Percentiles rank a stretch among this genome's conserved stretches.
These are phyloP conservation scores for Neoaliturus tenellus DNA, from an alignment of 2,888 invertebrate species.

Conservation along the genomic window DNA sequence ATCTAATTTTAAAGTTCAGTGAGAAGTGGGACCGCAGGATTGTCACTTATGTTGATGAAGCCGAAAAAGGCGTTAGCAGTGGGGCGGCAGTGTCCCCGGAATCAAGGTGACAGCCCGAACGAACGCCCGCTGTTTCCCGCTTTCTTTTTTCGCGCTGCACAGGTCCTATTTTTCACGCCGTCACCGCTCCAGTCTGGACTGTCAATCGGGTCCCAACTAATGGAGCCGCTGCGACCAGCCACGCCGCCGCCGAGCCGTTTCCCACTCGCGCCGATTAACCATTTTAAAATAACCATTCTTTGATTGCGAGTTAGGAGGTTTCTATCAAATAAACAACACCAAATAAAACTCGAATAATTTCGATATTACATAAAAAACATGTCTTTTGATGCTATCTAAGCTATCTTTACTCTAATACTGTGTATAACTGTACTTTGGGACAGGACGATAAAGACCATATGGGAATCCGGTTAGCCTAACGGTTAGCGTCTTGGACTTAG, in stretches of 20 bases:
- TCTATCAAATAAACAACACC: too few relatives aligned
- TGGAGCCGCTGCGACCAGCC: neutral
- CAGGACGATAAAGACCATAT: too few relatives aligned
- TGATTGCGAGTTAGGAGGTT: too few relatives aligned
- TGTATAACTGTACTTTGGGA: too few relatives aligned
- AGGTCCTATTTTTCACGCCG: constrained; percentile 56
- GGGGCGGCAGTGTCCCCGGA: neutral
- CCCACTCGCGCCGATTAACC: too few relatives aligned
- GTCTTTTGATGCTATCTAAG: too few relatives aligned
- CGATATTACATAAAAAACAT: too few relatives aligned
- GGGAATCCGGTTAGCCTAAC: too few relatives aligned
- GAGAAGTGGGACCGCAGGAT: neutral
- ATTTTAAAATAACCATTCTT: too few relatives aligned
- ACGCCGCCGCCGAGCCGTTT: neutral
- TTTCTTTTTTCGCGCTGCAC: constrained; percentile 53
- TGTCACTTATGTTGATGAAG: constrained; percentile 42
- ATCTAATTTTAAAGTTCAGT: constrained; percentile 24
- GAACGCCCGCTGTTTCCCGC: neutral
- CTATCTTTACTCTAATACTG: too few relatives aligned
- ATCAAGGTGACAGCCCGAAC: constrained; percentile 44
- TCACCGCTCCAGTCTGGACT: constrained; percentile 28
- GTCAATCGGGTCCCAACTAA: constrained; percentile 21
- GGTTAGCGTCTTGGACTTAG: too few relatives aligned
- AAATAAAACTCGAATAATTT: too few relatives aligned
- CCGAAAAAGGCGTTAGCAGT: constrained; percentile 4